phyloP scores from a whole-genome alignment of 2,888 invertebrate genomes.

The Meghimatium bilineatum region DNA sequence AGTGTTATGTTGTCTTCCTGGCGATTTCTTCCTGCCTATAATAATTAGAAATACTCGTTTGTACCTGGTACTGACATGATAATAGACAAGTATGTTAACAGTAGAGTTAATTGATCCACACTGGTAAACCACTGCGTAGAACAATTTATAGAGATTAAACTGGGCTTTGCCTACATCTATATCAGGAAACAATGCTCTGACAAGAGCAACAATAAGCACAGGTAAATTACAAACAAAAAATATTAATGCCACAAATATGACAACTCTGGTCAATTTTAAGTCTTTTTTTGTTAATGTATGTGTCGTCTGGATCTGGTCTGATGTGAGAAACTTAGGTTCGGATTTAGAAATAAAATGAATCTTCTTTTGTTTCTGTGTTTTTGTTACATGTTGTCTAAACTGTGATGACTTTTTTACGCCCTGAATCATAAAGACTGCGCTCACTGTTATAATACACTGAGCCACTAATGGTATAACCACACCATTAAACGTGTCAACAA shows the following conservation, averaged over 20 bases:
- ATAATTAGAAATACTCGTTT: slow-evolving; percentile 4
- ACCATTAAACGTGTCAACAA: slow-evolving; percentile 23
- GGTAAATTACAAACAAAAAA: slow-evolving; percentile 23
- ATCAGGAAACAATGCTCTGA: neutral
- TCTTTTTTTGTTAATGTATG: neutral
- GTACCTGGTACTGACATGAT: slow-evolving; percentile 11
- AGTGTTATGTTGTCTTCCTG: too few relatives aligned
- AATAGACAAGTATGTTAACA: slow-evolving; percentile 8
- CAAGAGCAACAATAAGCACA: slow-evolving; percentile 1
- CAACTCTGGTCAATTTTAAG: neutral
- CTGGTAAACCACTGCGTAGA: slow-evolving; percentile 1
- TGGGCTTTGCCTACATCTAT: neutral
- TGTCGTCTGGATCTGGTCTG: neutral
- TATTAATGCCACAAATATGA: slow-evolving; percentile 6
- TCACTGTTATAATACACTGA: slow-evolving; percentile 3
- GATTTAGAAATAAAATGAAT: neutral
- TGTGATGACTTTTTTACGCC: neutral
- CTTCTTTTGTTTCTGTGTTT: neutral
- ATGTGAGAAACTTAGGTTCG: neutral
- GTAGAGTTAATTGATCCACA: neutral
- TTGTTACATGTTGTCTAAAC: neutral
- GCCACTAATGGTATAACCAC: slow-evolving; percentile 3
- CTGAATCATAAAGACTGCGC: neutral
- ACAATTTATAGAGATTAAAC: slow-evolving; percentile 1
- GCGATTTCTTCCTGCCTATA: too few relatives aligned